Evolutionary conservation across 2,888 invertebrate genomes (phyloP), one percentile per base, ranked within the genome.

Genomic region (Nudaria mundana): DNA sequence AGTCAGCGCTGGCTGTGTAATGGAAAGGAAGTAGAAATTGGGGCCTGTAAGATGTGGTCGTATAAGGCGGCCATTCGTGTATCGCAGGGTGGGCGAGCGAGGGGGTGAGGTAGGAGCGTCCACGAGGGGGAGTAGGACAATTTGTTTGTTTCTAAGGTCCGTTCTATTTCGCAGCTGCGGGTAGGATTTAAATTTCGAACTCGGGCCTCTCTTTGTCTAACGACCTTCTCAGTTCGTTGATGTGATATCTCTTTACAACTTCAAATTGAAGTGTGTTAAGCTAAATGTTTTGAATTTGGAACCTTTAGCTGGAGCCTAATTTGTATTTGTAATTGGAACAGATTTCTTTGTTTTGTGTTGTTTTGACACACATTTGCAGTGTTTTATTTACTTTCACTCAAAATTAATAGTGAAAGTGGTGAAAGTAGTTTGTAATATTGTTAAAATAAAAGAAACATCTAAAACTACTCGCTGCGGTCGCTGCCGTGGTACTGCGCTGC

Each of bases 11-110:
- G 72, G 72, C 76, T 75, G 75, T 71, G 80, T 81, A 87, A 87
- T 87, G 86, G 86, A 83, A 88, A 88, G 87, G 86, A 88, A 88
- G 87, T 85, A 79, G 85, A 74, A 83, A 85, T 86, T 79, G 83
- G 86, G 86, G 82, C 82, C 84, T 82, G 86, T 87, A 87, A 87
- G 87, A 87, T 86, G 86, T 76, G 86, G 84, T 84, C 79, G 81
- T 81, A 81, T 80, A 85, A 86, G 85, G 86, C 77, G 76, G 76
- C 76, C 77, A 70, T 77, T 66, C 70, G 64, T 63, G 70, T 70
- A 66, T 64, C 60, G 58, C 37, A 52, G 35, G 44, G 44, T 41
- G 40, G 40, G 39, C 37, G 48, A 37, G 35, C 38, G 40, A 40
- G 39, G 56, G 64, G 48, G 48, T 38, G 47, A 45, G 59, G 38